phyloP scores from a whole-genome alignment of 2,888 invertebrate genomes.

The Hesperia comma region DNA sequence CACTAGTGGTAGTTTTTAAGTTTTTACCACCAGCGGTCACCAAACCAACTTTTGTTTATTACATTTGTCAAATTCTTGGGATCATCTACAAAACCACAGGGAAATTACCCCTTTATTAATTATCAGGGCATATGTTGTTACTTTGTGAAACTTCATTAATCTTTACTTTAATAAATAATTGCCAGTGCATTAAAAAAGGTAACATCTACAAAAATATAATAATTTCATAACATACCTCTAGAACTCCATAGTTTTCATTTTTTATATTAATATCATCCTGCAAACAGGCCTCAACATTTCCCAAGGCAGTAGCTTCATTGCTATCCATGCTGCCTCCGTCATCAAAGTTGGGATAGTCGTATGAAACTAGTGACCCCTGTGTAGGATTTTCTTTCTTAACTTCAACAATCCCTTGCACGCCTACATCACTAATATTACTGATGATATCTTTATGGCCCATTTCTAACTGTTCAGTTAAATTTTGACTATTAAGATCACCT shows the following conservation, averaged over 20 bases:
- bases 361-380: constrained; percentile 54
- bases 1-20: too few species aligned
- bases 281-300: constrained; percentile 71
- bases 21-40: too few species aligned
- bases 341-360: constrained; percentile 65
- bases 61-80: too few species aligned
- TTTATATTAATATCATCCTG: constrained; percentile 64
- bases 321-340: constrained; percentile 67
- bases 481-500: background rate
- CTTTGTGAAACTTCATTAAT: too few species aligned
- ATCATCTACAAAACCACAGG: too few species aligned
- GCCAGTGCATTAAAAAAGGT: too few species aligned
- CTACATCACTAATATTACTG: background rate
- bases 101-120: too few species aligned
- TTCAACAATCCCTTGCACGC: constrained; percentile 33
- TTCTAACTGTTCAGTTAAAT: constrained; percentile 9
- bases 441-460: constrained; percentile 23
- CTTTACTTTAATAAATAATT: too few species aligned
- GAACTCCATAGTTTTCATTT: constrained; percentile 50
- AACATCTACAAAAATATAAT: too few species aligned
- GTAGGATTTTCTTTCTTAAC: constrained; percentile 56
- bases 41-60: too few species aligned
- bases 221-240: background rate
- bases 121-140: too few species aligned
- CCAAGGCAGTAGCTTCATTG: constrained; percentile 64